Percentiles rank a stretch among this genome's conserved stretches.
These are phyloP conservation scores for Silurus aristotelis DNA, from an alignment of 2,797 vertebrate genomes.

Conservation along the genomic window DNA sequence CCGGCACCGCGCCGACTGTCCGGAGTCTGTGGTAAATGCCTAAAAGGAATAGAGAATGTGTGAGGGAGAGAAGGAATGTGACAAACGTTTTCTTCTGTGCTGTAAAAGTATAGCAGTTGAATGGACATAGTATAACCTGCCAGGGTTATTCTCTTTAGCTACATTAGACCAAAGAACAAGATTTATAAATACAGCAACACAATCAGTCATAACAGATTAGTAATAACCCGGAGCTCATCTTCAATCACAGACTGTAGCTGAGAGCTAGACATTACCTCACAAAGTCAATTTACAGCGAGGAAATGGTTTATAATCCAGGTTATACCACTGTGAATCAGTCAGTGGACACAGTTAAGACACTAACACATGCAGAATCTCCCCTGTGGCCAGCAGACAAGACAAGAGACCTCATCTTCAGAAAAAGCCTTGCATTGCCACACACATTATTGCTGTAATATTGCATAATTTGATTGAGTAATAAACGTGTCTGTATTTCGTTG, in stretches of 20 bases:
- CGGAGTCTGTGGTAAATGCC: conserved; percentile 76
- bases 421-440: conserved; percentile 10
- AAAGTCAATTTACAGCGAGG: conserved; percentile 66
- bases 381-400: conserved; percentile 42
- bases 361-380: conserved; percentile 45
- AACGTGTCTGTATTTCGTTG: conserved; percentile 17
- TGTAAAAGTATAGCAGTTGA: background rate
- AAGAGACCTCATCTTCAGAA: background rate
- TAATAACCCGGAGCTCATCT: background rate
- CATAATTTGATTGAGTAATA: conserved; percentile 27
- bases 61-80: conserved; percentile 40
- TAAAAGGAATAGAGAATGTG: conserved; percentile 56
- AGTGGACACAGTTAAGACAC: conserved; percentile 32
- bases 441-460: conserved; percentile 24
- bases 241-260: background rate
- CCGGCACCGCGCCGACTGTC: conserved; percentile 67
- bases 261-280: conserved; percentile 74
- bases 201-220: conserved; percentile 2
- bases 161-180: background rate
- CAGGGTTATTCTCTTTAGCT: background rate
- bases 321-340: conserved; percentile 66
- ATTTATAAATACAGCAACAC: background rate
- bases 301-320: conserved; percentile 72
- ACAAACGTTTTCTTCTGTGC: conserved; percentile 51
- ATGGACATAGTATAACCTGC: background rate